Conservation (phyloP, 2,888 invertebrate genomes). For the Osmoderma eremita region DNA sequence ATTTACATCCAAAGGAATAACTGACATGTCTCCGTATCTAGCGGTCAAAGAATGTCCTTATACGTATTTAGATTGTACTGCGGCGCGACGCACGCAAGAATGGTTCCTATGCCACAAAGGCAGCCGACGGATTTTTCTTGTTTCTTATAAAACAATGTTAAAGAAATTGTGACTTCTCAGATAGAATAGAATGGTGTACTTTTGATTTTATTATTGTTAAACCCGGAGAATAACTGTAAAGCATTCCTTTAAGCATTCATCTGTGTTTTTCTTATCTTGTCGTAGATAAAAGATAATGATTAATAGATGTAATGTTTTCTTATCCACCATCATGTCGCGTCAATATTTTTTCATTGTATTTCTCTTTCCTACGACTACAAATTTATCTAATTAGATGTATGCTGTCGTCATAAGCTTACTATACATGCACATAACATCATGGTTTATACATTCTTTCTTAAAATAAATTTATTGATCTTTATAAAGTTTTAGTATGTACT, state of each 20-base stretch:
- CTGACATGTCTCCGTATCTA: slow-evolving; percentile 64
- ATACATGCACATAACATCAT: too few relatives aligned
- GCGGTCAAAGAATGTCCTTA: slow-evolving; percentile 62
- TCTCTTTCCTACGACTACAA: slow-evolving; percentile 10
- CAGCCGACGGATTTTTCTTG: slow-evolving; percentile 61
- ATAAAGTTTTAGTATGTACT: too few relatives aligned
- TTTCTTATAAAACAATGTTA: slow-evolving; percentile 62
- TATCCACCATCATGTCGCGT: slow-evolving; percentile 24
- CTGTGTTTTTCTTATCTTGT: slow-evolving; percentile 35
- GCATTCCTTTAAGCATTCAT: slow-evolving; percentile 37
- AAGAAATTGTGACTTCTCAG: slow-evolving; percentile 58
- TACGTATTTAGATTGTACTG: slow-evolving; percentile 62
- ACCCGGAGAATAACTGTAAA: slow-evolving; percentile 39
- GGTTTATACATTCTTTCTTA: too few relatives aligned
- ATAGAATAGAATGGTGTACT: slow-evolving; percentile 57
- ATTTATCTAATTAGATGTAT: too few relatives aligned
- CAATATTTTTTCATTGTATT: slow-evolving; percentile 20
- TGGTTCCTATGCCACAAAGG: slow-evolving; percentile 61
- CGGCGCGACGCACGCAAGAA: slow-evolving; percentile 61
- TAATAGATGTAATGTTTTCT: slow-evolving; percentile 38
- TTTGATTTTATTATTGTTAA: slow-evolving; percentile 48
- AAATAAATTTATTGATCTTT: too few relatives aligned
- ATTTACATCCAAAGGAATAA: slow-evolving; percentile 65
- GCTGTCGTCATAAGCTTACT: too few relatives aligned
- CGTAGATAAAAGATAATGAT: slow-evolving; percentile 40